Evolutionary conservation across 2,113 vertebrate species (phyloP).

Genomic region (Gila orcuttii): DNA sequence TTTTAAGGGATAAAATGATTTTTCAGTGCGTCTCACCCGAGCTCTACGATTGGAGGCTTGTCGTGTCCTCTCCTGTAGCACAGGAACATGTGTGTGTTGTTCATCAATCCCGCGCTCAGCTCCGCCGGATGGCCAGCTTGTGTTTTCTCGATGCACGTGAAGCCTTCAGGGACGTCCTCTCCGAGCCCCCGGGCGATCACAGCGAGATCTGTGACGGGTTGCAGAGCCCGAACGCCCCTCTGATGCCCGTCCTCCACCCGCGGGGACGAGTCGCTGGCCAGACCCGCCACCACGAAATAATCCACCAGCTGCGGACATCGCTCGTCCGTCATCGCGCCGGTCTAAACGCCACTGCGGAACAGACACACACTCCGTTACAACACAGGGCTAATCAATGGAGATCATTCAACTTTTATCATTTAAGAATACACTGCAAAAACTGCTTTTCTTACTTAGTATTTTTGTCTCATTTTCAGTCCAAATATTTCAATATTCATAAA

Average conservation of each 20-base stretch:
- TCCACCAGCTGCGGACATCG: constrained; percentile 93
- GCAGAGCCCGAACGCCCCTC: constrained; percentile 73
- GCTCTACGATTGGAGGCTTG: constrained; percentile 87
- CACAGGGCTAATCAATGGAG: too few relatives aligned
- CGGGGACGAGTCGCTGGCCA: constrained; percentile 75
- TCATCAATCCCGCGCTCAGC: constrained; percentile 88
- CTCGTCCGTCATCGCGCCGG: constrained; percentile 88
- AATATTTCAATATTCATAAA: too few relatives aligned
- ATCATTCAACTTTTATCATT: too few relatives aligned
- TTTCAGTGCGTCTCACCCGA: constrained; percentile 77
- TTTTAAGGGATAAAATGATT: too few relatives aligned
- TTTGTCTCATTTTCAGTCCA: too few relatives aligned
- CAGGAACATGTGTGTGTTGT: constrained; percentile 90
- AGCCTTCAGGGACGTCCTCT: constrained; percentile 93
- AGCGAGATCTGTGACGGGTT: constrained; percentile 88
- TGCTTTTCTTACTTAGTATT: too few relatives aligned
- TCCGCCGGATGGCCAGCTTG: constrained; percentile 85
- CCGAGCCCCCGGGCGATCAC: constrained; percentile 87
- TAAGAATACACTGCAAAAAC: too few relatives aligned
- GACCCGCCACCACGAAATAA: constrained; percentile 93
- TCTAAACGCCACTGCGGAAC: constrained; percentile 27
- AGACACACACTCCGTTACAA: too few relatives aligned
- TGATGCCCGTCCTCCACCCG: constrained; percentile 81
- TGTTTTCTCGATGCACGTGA: constrained; percentile 92
- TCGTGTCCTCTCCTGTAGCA: constrained; percentile 89